Percentiles rank a stretch among this genome's conserved stretches.
These are phyloP conservation scores for Eupithecia subfuscata DNA, from an alignment of 2,888 invertebrate genomes.

Conservation along the genomic window DNA sequence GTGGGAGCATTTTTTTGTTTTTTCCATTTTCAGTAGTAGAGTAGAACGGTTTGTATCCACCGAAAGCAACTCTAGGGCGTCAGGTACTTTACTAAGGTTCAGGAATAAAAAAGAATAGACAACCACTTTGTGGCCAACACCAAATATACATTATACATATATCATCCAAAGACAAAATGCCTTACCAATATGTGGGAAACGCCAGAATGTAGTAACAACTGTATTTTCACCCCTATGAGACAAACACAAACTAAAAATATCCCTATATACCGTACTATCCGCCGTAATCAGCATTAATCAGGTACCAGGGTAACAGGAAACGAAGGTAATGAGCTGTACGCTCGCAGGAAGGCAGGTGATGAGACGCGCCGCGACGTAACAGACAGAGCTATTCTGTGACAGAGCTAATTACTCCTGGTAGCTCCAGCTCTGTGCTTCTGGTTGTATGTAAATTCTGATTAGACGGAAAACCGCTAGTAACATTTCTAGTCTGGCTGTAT, in stretches of 20 bases:
- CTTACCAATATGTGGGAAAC: no score
- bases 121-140: neutral
- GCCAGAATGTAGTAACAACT: no score
- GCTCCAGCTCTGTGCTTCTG: neutral
- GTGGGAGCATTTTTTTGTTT: neutral
- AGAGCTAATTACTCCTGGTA: slow-evolving; percentile 16
- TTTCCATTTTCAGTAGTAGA: neutral
- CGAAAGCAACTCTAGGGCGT: neutral
- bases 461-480: slow-evolving; percentile 2
- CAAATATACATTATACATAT: neutral
- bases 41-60: neutral
- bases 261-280: neutral
- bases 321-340: slow-evolving; percentile 23
- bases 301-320: slow-evolving; percentile 38
- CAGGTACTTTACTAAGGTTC: no score
- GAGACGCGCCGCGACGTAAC: slow-evolving; percentile 4
- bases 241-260: neutral
- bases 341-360: slow-evolving; percentile 17
- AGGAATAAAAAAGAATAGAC: no score
- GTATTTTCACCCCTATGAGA: neutral
- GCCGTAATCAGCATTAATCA: slow-evolving; percentile 9
- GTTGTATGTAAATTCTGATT: slow-evolving; percentile 11
- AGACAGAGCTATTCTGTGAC: slow-evolving; percentile 12
- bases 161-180: neutral
- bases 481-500: neutral